Evolutionary conservation across 2,888 invertebrate genomes (phyloP).

Genomic region (Onchidella celtica): DNA sequence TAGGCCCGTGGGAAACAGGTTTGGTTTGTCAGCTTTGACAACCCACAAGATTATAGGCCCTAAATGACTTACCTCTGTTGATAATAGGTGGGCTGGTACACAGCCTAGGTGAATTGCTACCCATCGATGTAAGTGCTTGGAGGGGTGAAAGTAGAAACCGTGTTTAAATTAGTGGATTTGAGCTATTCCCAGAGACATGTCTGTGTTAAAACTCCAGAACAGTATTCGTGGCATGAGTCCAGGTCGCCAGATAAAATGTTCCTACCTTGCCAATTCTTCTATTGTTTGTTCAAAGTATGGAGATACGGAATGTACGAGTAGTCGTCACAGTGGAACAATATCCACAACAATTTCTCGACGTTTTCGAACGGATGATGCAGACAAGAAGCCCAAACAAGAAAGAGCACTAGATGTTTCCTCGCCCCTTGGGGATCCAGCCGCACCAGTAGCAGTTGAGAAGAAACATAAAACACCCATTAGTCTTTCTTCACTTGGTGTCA

Average conservation of each 20-base stretch:
- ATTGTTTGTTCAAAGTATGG: neutral
- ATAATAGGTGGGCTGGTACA: too few relatives aligned
- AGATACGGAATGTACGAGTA: neutral
- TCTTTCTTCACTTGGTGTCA: conserved; percentile 19
- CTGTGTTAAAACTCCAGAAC: conserved; percentile 28
- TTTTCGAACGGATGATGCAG: conserved; percentile 36
- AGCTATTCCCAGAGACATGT: too few relatives aligned
- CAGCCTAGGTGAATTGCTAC: too few relatives aligned
- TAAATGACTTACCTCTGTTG: too few relatives aligned
- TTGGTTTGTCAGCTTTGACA: too few relatives aligned
- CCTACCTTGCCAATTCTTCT: conserved; percentile 4
- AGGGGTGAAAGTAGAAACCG: too few relatives aligned
- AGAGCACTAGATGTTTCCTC: neutral
- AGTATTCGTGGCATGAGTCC: conserved; percentile 18
- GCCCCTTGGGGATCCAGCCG: neutral
- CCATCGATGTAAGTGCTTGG: too few relatives aligned
- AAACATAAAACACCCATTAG: conserved; percentile 13
- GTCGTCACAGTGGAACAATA: neutral
- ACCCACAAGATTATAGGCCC: too few relatives aligned
- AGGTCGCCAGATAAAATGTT: neutral
- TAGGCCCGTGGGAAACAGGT: too few relatives aligned
- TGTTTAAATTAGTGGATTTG: too few relatives aligned
- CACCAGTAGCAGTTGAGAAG: conserved; percentile 6
- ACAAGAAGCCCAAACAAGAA: conserved; percentile 16
- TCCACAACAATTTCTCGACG: conserved; percentile 15